Conservation (phyloP, 2,797 vertebrate species). For the Gambusia yucatana region DNA sequence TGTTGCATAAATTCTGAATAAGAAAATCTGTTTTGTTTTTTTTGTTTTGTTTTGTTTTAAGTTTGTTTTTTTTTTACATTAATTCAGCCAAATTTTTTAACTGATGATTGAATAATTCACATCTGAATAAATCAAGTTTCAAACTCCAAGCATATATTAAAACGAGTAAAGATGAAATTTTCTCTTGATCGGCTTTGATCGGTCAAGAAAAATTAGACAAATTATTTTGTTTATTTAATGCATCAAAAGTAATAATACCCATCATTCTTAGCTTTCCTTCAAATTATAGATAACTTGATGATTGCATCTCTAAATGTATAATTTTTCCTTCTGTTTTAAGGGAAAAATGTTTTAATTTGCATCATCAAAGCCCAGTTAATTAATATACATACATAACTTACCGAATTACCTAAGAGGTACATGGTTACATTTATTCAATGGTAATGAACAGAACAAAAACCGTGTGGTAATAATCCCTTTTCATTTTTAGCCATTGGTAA, state of each 20-base stretch:
- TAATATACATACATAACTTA: background rate
- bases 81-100: background rate
- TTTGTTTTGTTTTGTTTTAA: no score
- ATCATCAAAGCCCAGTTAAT: background rate
- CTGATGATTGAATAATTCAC: background rate
- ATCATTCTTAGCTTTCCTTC: background rate
- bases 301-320: background rate
- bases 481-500: slow-evolving; percentile 16
- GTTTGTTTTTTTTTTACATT: background rate
- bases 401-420: background rate
- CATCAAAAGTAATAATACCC: background rate
- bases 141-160: background rate
- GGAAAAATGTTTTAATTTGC: background rate
- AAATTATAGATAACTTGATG: background rate
- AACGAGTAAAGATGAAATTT: background rate
- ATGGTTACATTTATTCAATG: background rate
- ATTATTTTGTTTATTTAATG: background rate
- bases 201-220: background rate
- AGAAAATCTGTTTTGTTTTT: background rate
- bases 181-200: background rate
- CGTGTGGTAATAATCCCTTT: slow-evolving; percentile 17
- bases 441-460: background rate
- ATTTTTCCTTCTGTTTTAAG: background rate
- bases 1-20: background rate
- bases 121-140: background rate